Conservation (phyloP, 2,888 invertebrate species). For the Acleris literana region DNA sequence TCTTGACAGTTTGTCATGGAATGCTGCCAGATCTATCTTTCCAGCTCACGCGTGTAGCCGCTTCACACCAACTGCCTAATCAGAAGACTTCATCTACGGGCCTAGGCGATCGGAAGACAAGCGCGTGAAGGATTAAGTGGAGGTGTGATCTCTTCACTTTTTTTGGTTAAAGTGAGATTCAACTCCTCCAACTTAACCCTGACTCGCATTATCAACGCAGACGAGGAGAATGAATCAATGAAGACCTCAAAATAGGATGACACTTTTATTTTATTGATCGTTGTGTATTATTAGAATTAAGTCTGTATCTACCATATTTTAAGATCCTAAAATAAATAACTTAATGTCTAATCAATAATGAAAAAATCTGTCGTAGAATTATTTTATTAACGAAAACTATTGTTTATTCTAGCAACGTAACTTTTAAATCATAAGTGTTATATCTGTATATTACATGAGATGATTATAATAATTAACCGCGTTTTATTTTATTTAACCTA, state of each 20-base stretch:
- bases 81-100: background rate
- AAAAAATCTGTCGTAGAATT: too few relatives aligned
- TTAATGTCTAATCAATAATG: too few relatives aligned
- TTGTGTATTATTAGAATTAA: background rate
- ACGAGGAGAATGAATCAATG: constrained; percentile 38
- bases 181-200: constrained; percentile 85
- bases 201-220: constrained; percentile 61
- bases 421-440: too few relatives aligned
- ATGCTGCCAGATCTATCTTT: constrained; percentile 85
- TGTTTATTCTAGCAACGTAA: too few relatives aligned
- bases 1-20: constrained; percentile 77
- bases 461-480: too few relatives aligned
- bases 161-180: constrained; percentile 83
- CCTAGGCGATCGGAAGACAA: constrained; percentile 21
- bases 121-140: constrained; percentile 80
- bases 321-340: background rate
- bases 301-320: background rate
- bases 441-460: too few relatives aligned
- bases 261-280: background rate
- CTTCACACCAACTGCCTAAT: constrained; percentile 38
- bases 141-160: constrained; percentile 85
- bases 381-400: too few relatives aligned
- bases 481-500: constrained; percentile 24
- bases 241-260: constrained; percentile 4
- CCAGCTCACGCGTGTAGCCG: constrained; percentile 81